Evolutionary conservation across 2,797 vertebrate species (phyloP), one percentile per base, ranked within the genome.

Genomic region (Gila robusta): DNA sequence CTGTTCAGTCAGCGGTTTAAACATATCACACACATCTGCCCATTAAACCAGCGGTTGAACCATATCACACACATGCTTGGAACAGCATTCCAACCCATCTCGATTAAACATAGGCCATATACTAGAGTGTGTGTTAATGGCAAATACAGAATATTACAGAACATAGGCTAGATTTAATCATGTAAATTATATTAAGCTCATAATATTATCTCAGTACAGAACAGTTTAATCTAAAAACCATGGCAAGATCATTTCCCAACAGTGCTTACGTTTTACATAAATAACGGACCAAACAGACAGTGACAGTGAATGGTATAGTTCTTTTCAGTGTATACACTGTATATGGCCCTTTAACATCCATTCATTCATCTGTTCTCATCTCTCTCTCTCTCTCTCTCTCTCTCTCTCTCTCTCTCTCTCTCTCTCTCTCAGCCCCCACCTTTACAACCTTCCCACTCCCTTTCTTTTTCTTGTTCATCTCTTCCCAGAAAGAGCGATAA

Each of bases 401-500:
- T 95, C 94, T 96, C 93, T 96, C 94, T 96, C 94, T 96, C 93
- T 96, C 94, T 96, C 94, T 96, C 93, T 96, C 94, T 96, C 94
- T 96, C 93, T 96, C 94, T 96, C 95, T 95, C 95, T 95, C 93
- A 96, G 80, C 90, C 72, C 91, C 79, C 95, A 96, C 79, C 26
- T 88, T 88, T 88, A 71, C 92, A 88, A 93, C 90, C 91, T 94
- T 95, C 95, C 94, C 89, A 93, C 94, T 95, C 94, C 95, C 94
- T 96, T 93, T 95, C 92, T 93, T 94, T 96, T 94, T 96, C 96
- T 96, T 96, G 95, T 95, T 93, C 95, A 83, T 91, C 79, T 92
- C 83, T 95, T 96, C 96, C 97, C 96, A 96, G 76, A 76, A 74
- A 52, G 37, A 97, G 96, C 96, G 97, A 99, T 98, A 98, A 98